Evolutionary conservation across 2,797 vertebrate genomes (phyloP).

Genomic region (Pangasius krempfi): DNA sequence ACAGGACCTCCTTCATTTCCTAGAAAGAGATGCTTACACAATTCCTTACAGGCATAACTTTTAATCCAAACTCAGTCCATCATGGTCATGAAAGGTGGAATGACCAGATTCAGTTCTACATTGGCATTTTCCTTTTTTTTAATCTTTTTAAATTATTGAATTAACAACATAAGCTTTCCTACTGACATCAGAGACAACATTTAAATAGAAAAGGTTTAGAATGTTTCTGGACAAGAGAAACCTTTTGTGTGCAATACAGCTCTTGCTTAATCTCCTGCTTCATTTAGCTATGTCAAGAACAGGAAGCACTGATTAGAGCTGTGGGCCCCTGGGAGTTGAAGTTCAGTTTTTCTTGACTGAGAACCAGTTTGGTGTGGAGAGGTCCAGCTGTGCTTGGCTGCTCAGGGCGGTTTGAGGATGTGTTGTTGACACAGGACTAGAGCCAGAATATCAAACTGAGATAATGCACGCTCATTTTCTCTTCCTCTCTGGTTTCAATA

Average conservation of each 20-base stretch:
- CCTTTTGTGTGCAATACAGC: not conserved
- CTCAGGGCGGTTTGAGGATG: slow-evolving; percentile 44
- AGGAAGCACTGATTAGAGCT: slow-evolving; percentile 71
- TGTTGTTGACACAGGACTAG: slow-evolving; percentile 70
- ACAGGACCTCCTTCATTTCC: not conserved
- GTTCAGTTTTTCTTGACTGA: slow-evolving; percentile 62
- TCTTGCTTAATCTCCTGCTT: slow-evolving; percentile 49
- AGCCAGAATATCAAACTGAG: slow-evolving; percentile 55
- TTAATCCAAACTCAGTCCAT: slow-evolving; percentile 5
- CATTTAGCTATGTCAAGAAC: slow-evolving; percentile 59
- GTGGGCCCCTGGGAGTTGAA: slow-evolving; percentile 65
- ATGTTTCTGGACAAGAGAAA: too few relatives aligned
- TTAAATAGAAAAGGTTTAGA: not conserved
- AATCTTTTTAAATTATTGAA: not conserved
- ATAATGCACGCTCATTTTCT: not conserved
- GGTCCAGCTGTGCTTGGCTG: slow-evolving; percentile 66
- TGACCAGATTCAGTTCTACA: not conserved
- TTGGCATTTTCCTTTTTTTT: not conserved
- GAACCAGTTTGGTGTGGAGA: slow-evolving; percentile 62
- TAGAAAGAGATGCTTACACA: slow-evolving; percentile 21
- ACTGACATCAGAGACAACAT: not conserved
- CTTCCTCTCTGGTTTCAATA: not conserved
- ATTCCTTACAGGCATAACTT: not conserved
- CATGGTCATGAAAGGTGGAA: slow-evolving; percentile 20
- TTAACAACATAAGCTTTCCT: not conserved